Evolutionary conservation across 2,797 vertebrate genomes (phyloP), one percentile per base, ranked within the genome.

Genomic region (Sitta carolinensis): DNA sequence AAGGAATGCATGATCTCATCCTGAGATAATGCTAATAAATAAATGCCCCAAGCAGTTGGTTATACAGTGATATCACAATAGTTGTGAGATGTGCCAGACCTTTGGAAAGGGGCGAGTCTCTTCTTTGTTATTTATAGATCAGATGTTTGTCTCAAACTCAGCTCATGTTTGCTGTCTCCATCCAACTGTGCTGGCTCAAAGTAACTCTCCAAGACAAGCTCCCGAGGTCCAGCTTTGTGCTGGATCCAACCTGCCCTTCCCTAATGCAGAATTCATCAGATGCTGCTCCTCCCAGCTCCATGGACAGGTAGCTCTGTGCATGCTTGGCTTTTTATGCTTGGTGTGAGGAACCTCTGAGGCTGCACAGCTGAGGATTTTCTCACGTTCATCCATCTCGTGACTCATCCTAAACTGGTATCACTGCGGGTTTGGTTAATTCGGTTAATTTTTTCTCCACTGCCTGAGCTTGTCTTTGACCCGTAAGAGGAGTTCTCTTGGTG

Each of bases 1-100:
- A 78, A 81, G 87, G 92, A 95, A 93, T 81, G 90, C 62, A 87
- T 89, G 92, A 62, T 87, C 84, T 95, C 93, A 94, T 25, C 6
- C 1, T 63, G 81, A 84, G 92, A 89, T 90, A 87, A 95, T 83
- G 45, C 84, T 73, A 55, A 78, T 70, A 79, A 89, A 82, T 82
- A 89, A 89, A 57, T 86, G 75, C 92, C 84, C 78, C 30, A 20
- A 80, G 90, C 89, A 80, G 78, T 32, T 0, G 2, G 61, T 81
- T 69, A 16, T 32, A 45, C 51, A 87, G 79, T 51, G 62, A 62
- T 93, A 81, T 84, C 88, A 90, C 54, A 48, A 13, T 3, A 48
- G 59, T 4, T 58, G 87, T 30, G 67, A 87, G 67, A 81, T 82
- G 90, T 72, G 84, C 75, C 86, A 94, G 77, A n/a, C n/a, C 75